Percentiles rank a stretch among this genome's conserved stretches.
These are phyloP conservation scores for Carabus problematicus DNA, from an alignment of 2,888 invertebrate genomes.

Conservation along the genomic window DNA sequence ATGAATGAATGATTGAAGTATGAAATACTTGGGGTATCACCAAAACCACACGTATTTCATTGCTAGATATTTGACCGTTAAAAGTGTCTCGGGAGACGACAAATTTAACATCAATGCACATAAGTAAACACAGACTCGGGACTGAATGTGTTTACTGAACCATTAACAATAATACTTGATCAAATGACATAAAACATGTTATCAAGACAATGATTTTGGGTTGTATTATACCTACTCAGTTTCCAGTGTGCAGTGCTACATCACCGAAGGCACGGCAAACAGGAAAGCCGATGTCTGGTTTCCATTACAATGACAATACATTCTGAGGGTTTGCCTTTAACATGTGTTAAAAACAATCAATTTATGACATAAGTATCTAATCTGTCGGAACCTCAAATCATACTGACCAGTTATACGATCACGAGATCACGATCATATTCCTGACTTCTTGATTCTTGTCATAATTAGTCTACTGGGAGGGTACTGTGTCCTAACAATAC, in stretches of 20 bases:
- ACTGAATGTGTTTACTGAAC: neutral
- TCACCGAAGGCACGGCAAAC: slow-evolving; percentile 35
- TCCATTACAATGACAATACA: slow-evolving; percentile 41
- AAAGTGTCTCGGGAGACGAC: slow-evolving; percentile 33
- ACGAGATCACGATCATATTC: no score
- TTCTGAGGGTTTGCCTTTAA: slow-evolving; percentile 10
- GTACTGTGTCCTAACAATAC: no score
- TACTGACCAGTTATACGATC: no score
- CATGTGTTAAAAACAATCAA: no score
- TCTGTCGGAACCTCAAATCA: no score
- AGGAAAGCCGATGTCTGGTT: slow-evolving; percentile 17
- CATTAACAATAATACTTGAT: neutral
- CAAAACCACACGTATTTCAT: slow-evolving; percentile 32
- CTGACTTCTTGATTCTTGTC: no score
- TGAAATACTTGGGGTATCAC: slow-evolving; percentile 31
- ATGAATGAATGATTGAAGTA: neutral
- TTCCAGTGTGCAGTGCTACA: slow-evolving; percentile 21
- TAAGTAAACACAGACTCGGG: slow-evolving; percentile 8
- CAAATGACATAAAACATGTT: slow-evolving; percentile 2
- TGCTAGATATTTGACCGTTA: slow-evolving; percentile 10
- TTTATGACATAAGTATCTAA: no score
- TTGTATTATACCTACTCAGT: neutral
- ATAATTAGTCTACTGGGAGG: no score
- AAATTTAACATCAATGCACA: slow-evolving; percentile 16
- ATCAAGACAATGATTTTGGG: slow-evolving; percentile 17